Conservation (phyloP, 2,113 vertebrate species). For the Coregonus clupeaformis region DNA sequence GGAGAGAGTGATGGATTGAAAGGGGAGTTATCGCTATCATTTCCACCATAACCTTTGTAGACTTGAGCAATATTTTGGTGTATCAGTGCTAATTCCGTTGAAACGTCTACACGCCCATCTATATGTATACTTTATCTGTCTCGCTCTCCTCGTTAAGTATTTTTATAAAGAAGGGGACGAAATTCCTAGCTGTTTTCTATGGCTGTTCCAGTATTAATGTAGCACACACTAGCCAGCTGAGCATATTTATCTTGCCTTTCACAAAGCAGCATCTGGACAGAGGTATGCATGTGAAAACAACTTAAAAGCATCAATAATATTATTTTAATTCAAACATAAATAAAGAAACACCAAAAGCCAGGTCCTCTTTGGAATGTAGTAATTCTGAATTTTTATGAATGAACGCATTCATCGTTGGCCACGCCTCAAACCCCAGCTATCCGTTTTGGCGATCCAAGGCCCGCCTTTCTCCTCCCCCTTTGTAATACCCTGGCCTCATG, state of each 20-base stretch:
- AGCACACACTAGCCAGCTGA: conserved; percentile 60
- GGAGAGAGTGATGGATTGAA: conserved; percentile 34
- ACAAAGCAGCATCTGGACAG: conserved; percentile 63
- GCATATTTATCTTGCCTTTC: conserved; percentile 65
- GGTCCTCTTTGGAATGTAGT: conserved; percentile 71
- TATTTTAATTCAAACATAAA: conserved; percentile 62
- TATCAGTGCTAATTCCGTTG: neutral
- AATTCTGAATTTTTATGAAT: conserved; percentile 80
- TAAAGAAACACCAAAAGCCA: conserved; percentile 70
- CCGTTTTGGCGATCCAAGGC: conserved; percentile 16
- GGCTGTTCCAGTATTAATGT: conserved; percentile 48
- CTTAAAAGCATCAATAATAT: conserved; percentile 73
- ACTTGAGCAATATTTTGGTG: conserved; percentile 14
- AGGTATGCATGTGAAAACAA: conserved; percentile 62
- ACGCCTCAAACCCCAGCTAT: conserved; percentile 57
- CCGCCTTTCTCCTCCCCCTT: conserved; percentile 33
- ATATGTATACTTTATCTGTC: conserved; percentile 37
- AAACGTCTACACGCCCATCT: conserved; percentile 15
- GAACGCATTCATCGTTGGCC: conserved; percentile 74
- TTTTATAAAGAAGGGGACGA: conserved; percentile 55
- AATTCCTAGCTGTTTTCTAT: conserved; percentile 61
- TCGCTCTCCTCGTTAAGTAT: conserved; percentile 40
- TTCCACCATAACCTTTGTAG: conserved; percentile 30
- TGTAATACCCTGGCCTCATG: conserved; percentile 43
- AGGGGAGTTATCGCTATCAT: conserved; percentile 33